Percentiles rank a stretch among this genome's conserved stretches.
Evolutionary conservation across 2,113 vertebrate species (phyloP).

Genomic region (Abramis brama): DNA sequence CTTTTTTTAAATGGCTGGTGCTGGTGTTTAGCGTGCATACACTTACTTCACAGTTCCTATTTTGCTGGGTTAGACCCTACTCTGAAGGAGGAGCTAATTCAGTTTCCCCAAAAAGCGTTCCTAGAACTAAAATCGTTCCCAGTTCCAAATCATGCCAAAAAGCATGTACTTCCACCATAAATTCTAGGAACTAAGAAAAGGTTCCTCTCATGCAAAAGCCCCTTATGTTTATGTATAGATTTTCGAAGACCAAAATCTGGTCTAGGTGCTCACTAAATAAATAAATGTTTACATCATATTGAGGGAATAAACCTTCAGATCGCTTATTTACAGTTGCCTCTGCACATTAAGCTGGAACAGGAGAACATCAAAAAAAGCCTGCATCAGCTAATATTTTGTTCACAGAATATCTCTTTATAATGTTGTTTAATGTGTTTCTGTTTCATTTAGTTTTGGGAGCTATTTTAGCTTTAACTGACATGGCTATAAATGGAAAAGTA

Average conservation of each 20-base stretch:
- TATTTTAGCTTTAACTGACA: neutral
- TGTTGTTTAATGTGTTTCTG: neutral
- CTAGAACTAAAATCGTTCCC: no score
- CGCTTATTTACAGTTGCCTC: neutral
- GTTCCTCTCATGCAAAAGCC: no score
- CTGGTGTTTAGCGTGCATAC: no score
- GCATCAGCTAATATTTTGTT: neutral
- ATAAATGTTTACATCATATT: neutral
- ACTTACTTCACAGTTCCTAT: no score
- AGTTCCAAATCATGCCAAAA: no score
- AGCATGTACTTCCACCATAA: no score
- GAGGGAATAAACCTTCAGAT: neutral
- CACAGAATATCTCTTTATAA: neutral
- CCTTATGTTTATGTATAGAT: no score
- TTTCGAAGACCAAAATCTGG: neutral
- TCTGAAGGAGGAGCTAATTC: no score
- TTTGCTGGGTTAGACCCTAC: no score
- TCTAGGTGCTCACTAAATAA: neutral
- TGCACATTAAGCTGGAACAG: neutral
- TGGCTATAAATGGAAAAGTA: neutral
- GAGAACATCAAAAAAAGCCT: neutral
- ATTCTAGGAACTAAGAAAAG: no score
- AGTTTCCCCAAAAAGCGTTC: no score
- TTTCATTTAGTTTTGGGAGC: neutral
- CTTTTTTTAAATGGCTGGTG: no score